These are phyloP conservation scores for Synanthedon tipuliformis DNA, from an alignment of 2,888 invertebrate genomes.

Conservation along the genomic window DNA sequence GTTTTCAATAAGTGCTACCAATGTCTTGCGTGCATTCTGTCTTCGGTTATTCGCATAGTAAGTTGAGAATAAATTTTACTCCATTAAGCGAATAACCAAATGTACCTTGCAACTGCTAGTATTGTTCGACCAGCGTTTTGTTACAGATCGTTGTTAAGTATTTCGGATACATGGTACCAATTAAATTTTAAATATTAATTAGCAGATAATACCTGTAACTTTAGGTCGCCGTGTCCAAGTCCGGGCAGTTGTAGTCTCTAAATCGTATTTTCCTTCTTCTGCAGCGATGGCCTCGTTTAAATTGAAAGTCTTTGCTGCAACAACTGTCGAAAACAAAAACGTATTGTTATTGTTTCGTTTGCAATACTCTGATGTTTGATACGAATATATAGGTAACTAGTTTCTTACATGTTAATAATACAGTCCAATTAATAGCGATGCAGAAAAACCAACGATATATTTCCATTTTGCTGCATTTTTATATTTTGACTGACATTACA, in stretches of 20 bases:
- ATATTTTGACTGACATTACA: neutral
- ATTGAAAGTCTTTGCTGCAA: conserved; percentile 42
- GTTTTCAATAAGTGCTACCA: too few species aligned
- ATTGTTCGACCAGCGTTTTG: too few species aligned
- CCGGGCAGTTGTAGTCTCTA: conserved; percentile 10
- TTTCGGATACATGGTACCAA: too few species aligned
- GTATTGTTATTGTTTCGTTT: neutral
- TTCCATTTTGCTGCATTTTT: conserved; percentile 61
- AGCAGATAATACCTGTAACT: conserved; percentile 16
- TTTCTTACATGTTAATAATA: conserved; percentile 28
- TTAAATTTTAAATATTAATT: too few species aligned
- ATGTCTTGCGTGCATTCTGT: too few species aligned
- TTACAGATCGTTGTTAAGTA: too few species aligned
- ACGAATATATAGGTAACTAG: too few species aligned
- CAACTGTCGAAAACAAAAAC: conserved; percentile 22
- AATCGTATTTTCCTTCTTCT: conserved; percentile 19
- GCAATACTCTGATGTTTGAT: too few species aligned
- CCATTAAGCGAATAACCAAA: too few species aligned
- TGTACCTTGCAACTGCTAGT: too few species aligned
- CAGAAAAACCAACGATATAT: conserved; percentile 32
- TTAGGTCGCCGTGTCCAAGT: conserved; percentile 15
- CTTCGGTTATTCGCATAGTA: too few species aligned
- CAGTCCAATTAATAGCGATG: conserved; percentile 34
- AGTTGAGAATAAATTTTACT: too few species aligned
- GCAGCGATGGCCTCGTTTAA: conserved; percentile 46